Evolutionary conservation across 2,113 vertebrate species (phyloP).

Genomic region (Equus quagga): DNA sequence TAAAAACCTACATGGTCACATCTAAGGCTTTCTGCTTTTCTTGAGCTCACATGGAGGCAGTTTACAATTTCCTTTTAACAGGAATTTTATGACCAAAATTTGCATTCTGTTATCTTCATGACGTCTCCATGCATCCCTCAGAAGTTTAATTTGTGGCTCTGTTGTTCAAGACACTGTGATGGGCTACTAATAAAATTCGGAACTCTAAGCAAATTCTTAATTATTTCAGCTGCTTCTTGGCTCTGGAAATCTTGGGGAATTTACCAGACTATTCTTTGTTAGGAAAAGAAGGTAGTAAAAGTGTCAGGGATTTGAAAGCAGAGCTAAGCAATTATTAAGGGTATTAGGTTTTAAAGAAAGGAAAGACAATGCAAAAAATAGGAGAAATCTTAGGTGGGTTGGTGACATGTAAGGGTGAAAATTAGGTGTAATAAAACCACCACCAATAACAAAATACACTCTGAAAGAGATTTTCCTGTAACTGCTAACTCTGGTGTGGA

Average conservation of each 20-base stretch:
- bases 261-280: constrained; percentile 14
- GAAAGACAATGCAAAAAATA: neutral
- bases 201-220: constrained; percentile 19
- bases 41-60: neutral
- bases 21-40: neutral
- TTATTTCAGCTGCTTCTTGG: constrained; percentile 48
- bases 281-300: neutral
- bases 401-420: neutral
- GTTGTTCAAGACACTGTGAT: neutral
- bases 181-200: neutral
- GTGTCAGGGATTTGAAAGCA: neutral
- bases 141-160: neutral
- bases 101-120: neutral
- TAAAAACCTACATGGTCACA: neutral
- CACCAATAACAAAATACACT: neutral
- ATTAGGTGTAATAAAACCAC: neutral
- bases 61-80: neutral
- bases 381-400: neutral
- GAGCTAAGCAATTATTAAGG: neutral
- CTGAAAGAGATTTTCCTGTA: neutral
- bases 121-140: neutral
- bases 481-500: neutral
- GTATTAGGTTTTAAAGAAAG: neutral
- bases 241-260: constrained; percentile 38
- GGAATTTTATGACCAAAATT: neutral